These are phyloP conservation scores for Catalaphyllia jardinei DNA, from an alignment of 64 coral and sea anemone species.

Conservation along the genomic window DNA sequence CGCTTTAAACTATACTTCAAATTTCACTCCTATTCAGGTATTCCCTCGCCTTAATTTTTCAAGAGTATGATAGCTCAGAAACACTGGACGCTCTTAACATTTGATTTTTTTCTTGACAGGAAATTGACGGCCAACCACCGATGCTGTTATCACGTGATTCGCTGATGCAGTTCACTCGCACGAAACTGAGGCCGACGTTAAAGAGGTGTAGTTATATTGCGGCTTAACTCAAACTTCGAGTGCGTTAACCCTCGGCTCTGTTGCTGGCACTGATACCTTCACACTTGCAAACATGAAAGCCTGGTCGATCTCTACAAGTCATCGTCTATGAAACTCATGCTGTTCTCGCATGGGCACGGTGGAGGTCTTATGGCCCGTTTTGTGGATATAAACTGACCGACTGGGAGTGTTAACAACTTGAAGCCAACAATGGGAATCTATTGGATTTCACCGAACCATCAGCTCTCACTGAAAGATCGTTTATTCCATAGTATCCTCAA, in stretches of 20 bases:
- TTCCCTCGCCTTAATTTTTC: no score
- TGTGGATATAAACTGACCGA: no score
- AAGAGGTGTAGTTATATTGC: constrained; percentile 98
- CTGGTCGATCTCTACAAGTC: neutral
- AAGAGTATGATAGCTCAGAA: neutral
- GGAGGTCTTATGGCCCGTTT: no score
- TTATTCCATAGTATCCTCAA: no score
- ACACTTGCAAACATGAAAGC: no score
- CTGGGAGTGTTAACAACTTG: no score
- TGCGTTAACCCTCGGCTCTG: neutral
- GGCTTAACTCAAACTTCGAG: constrained; percentile 83
- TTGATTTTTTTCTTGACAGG: constrained; percentile 48
- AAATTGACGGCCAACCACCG: constrained; percentile 91
- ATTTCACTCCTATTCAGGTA: no score
- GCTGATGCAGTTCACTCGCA: constrained; percentile 93
- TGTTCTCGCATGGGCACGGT: no score
- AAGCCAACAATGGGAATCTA: no score
- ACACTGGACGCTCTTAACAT: neutral
- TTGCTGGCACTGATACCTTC: neutral
- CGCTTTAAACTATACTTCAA: no score
- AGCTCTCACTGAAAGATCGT: no score
- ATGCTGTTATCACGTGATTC: constrained; percentile 94
- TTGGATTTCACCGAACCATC: no score
- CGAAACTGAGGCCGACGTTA: constrained; percentile 95
- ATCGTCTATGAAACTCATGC: neutral